phyloP scores from a whole-genome alignment of 2,888 invertebrate genomes.

The Melinaea menophilus region DNA sequence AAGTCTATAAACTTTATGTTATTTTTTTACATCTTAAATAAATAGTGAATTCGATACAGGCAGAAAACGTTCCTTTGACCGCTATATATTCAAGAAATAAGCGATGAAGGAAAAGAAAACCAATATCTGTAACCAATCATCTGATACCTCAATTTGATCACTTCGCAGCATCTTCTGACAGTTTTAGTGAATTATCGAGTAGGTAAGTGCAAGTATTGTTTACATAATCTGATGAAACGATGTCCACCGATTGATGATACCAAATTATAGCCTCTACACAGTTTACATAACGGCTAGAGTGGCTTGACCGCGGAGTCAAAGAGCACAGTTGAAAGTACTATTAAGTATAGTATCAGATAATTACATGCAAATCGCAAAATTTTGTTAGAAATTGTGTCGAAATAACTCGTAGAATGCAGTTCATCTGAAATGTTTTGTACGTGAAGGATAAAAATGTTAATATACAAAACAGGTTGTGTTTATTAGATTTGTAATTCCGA shows the following conservation, averaged over 20 bases:
- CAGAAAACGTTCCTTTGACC: no score
- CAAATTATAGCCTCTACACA: slow-evolving; percentile 14
- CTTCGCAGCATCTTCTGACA: background rate
- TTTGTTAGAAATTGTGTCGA: slow-evolving; percentile 2
- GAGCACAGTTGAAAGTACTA: slow-evolving; percentile 29
- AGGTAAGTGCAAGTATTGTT: slow-evolving; percentile 1
- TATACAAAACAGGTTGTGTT: no score
- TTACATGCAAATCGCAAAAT: slow-evolving; percentile 27
- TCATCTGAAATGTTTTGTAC: slow-evolving; percentile 1
- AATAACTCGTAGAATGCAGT: slow-evolving; percentile 6
- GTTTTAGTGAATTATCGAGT: background rate
- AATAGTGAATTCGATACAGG: no score
- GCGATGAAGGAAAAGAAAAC: background rate
- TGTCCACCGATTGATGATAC: background rate
- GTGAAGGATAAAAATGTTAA: no score
- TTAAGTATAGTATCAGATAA: slow-evolving; percentile 25
- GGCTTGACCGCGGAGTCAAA: slow-evolving; percentile 24
- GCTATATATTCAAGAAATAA: no score
- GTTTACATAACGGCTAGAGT: slow-evolving; percentile 31
- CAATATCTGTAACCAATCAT: background rate
- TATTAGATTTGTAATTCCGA: no score
- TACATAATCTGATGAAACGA: slow-evolving; percentile 4
- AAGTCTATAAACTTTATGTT: no score
- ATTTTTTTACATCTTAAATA: no score
- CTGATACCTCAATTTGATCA: background rate